Evolutionary conservation across 2,797 vertebrate genomes (phyloP).

Genomic region (Taenioides sp.): DNA sequence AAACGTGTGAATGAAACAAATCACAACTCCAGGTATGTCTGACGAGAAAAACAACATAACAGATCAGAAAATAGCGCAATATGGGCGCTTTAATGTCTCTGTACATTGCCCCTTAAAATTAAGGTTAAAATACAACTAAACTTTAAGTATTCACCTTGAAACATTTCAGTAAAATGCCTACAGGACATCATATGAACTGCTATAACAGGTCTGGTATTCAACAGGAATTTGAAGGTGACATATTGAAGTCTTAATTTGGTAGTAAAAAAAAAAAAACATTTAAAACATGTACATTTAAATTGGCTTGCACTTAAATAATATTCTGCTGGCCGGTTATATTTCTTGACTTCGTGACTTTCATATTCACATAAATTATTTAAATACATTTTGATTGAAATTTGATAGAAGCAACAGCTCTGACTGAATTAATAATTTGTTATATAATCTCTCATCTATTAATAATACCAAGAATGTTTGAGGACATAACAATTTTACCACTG

Average conservation of each 20-base stretch:
- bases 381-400: neutral
- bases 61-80: too few relatives aligned
- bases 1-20: too few relatives aligned
- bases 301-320: neutral
- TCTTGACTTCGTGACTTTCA: neutral
- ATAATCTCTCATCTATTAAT: constrained; percentile 16
- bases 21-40: too few relatives aligned
- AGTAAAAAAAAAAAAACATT: too few relatives aligned
- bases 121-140: too few relatives aligned
- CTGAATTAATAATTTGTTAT: neutral
- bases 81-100: too few relatives aligned
- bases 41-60: too few relatives aligned
- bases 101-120: too few relatives aligned
- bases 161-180: too few relatives aligned
- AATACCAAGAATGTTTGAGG: constrained; percentile 14
- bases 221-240: neutral
- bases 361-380: neutral
- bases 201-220: neutral
- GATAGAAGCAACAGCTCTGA: neutral
- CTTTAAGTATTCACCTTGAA: too few relatives aligned
- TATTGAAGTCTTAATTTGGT: neutral
- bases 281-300: neutral
- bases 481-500: constrained; percentile 7
- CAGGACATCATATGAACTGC: too few relatives aligned
- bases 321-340: neutral